Conservation (phyloP, 2,113 vertebrate genomes). For the Leptobrachium leishanense region DNA sequence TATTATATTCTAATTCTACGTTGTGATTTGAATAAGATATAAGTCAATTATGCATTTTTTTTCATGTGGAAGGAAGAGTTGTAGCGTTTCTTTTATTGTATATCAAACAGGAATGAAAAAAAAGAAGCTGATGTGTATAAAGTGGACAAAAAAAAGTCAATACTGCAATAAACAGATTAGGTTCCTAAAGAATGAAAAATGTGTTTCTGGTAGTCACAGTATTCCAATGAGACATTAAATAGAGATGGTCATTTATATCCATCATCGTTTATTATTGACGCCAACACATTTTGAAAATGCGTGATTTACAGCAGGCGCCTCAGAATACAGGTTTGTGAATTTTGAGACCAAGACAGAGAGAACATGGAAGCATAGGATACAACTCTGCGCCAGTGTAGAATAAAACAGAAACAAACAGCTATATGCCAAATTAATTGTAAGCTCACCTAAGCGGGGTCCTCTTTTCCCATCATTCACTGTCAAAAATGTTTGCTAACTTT, state of each 20-base stretch:
- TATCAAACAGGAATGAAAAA: constrained; percentile 45
- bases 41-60: not conserved
- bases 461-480: too few species aligned
- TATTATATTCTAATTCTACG: not conserved
- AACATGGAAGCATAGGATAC: not conserved
- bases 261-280: constrained; percentile 44
- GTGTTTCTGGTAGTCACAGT: constrained; percentile 22
- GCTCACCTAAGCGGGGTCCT: too few species aligned
- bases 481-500: too few species aligned
- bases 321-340: not conserved
- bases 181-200: constrained; percentile 44
- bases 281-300: constrained; percentile 29
- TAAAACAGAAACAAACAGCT: too few species aligned
- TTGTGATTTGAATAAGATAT: not conserved
- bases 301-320: constrained; percentile 16
- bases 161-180: constrained; percentile 34
- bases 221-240: constrained; percentile 31
- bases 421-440: too few species aligned
- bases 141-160: constrained; percentile 34
- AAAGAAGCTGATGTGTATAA: constrained; percentile 16
- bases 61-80: not conserved
- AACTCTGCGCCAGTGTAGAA: too few species aligned
- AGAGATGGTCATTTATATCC: constrained; percentile 26
- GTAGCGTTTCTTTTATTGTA: constrained; percentile 15
- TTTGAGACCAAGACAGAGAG: not conserved